Base-by-base conservation (phyloP, 2,113 vertebrate species). In the Anarrhichthys ocellatus region DNA sequence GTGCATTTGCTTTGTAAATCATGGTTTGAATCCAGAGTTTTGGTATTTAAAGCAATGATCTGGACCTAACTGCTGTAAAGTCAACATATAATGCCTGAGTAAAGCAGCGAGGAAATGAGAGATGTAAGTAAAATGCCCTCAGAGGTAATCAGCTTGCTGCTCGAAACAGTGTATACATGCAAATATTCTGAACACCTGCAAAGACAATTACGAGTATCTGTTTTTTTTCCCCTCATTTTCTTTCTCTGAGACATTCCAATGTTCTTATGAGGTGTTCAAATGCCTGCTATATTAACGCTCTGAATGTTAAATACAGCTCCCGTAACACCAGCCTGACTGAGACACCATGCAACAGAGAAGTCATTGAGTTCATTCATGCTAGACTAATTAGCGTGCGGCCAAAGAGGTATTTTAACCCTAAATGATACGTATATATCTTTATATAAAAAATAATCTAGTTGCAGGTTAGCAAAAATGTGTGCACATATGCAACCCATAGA, bases 101-200 rank as follows among this genome's bases (percentile, higher is more conserved):
- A 22, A 78, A 85, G 65, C 61, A 62, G 71, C 3, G 2, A 78
- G 52, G 62, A 76, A 66, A 72, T 59, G 62, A 73, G 67, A 66
- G 68, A 67, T 70, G 54, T 64, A 73, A 38, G 66, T 50, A 78
- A 3, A 63, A 5, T 32, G 68, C 36, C 42, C 73, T 38, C 17
- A 59, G 42, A 10, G 24, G 74, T 56, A 79, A 83, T 87, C 75
- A 66, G 68, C 73, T 75, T 61, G 0, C 68, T 71, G 78, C 40
- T 2, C 29, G 68, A 73, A 62, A 87, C 10, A 2, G 9, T 9
- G 52, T 34, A 62, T 34, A 27, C 71, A 88, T 80, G 72, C 58
- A 84, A 87, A 76, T 65, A 64, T 20, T 62, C 73, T 27, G 81
- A 81, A 76, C 86, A 83, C 77, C 86, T 83, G 82, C 78, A 13